Evolutionary conservation across 1,140 invertebrate genomes (phyloP).

Genomic region (Drosophila bocqueti): DNA sequence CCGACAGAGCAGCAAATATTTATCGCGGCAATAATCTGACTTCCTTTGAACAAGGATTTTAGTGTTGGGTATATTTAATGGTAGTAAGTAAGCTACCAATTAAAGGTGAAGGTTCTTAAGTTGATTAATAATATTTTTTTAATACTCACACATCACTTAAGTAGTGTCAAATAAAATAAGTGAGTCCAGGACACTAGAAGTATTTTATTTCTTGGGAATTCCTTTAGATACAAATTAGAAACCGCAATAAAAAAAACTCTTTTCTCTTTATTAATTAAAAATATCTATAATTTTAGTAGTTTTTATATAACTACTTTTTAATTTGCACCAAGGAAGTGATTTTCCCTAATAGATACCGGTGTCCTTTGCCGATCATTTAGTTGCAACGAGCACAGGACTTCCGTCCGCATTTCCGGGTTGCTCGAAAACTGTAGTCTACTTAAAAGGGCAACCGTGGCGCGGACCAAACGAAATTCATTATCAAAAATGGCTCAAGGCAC

Average conservation of each 20-base stretch:
- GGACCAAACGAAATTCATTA: slow-evolving; percentile 62
- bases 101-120: neutral
- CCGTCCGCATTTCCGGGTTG: slow-evolving; percentile 17
- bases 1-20: slow-evolving; percentile 7
- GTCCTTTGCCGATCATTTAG: slow-evolving; percentile 36
- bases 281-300: neutral
- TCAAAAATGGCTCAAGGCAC: slow-evolving; percentile 54
- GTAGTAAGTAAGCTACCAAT: neutral
- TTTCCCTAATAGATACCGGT: neutral
- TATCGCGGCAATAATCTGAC: neutral
- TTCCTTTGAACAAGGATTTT: neutral
- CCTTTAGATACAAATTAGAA: neutral
- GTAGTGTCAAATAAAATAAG: neutral
- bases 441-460: slow-evolving; percentile 36
- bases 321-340: neutral
- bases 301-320: too few relatives aligned
- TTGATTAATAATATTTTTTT: neutral
- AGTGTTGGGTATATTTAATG: neutral
- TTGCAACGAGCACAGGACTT: slow-evolving; percentile 19
- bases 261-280: neutral
- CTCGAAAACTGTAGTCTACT: slow-evolving; percentile 47
- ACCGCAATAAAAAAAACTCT: rapidly evolving
- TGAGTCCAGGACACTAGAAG: neutral
- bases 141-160: too few relatives aligned
- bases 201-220: neutral